phyloP scores from a whole-genome alignment of 2,888 invertebrate genomes.

The Meiosimyza decipiens region DNA sequence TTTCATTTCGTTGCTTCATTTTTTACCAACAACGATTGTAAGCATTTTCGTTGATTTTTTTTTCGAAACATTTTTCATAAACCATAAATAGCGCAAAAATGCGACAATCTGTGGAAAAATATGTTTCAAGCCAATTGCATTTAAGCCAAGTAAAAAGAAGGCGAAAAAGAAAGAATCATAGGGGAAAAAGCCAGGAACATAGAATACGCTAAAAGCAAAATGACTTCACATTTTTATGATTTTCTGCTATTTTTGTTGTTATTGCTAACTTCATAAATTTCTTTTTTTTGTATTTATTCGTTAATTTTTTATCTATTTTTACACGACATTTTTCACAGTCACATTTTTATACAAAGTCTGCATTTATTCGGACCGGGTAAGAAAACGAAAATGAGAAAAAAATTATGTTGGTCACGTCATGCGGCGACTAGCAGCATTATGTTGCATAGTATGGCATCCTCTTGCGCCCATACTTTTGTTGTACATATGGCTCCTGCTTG shows the following conservation, averaged over 20 bases:
- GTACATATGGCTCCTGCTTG: no score
- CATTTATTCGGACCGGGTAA: conserved; percentile 49
- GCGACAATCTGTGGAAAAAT: conserved; percentile 39
- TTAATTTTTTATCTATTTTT: conserved; percentile 13
- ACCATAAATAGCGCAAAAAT: conserved; percentile 36
- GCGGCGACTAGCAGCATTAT: conserved; percentile 36
- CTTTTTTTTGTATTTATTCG: conserved; percentile 29
- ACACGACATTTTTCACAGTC: neutral
- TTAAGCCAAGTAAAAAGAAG: conserved; percentile 32
- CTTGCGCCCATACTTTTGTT: neutral
- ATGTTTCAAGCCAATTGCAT: conserved; percentile 40
- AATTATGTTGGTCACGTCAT: conserved; percentile 57
- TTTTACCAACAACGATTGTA: neutral
- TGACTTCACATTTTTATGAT: conserved; percentile 55
- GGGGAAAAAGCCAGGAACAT: neutral
- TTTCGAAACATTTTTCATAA: conserved; percentile 10
- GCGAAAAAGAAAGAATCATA: neutral
- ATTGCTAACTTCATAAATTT: conserved; percentile 30
- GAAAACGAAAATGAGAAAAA: conserved; percentile 39
- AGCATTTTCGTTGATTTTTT: conserved; percentile 4
- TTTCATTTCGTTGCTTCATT: neutral
- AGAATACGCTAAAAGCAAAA: conserved; percentile 28
- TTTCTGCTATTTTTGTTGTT: conserved; percentile 11
- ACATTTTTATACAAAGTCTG: conserved; percentile 6
- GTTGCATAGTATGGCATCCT: neutral